Percentiles rank a stretch among this genome's conserved stretches.
These are phyloP conservation scores for Yponomeuta evonymella DNA, from an alignment of 2,888 invertebrate genomes.

Conservation along the genomic window DNA sequence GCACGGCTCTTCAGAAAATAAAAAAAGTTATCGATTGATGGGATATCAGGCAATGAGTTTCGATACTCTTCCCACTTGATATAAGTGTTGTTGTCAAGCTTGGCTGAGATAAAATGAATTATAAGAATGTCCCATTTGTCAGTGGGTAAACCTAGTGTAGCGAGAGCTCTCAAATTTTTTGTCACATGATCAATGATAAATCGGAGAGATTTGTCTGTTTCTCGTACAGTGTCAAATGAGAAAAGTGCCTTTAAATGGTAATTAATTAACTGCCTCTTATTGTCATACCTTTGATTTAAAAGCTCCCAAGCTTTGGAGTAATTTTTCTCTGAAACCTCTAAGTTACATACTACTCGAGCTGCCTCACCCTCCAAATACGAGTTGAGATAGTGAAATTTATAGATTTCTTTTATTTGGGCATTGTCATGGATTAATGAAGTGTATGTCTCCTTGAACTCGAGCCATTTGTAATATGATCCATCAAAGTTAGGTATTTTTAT, in stretches of 20 bases:
- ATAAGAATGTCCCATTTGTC: constrained; percentile 22
- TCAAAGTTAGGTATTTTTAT: constrained; percentile 27
- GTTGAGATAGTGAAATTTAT: constrained; percentile 12
- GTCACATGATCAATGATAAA: constrained; percentile 28
- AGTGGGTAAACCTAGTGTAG: constrained; percentile 22
- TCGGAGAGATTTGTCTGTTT: constrained; percentile 26
- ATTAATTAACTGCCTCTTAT: constrained; percentile 26
- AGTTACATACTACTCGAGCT: constrained; percentile 24
- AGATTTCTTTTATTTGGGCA: constrained; percentile 15
- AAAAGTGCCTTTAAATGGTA: constrained; percentile 28
- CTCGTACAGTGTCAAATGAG: constrained; percentile 22
- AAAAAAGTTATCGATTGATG: no score
- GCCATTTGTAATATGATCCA: constrained; percentile 26
- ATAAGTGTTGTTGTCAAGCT: not conserved
- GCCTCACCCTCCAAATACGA: constrained; percentile 29
- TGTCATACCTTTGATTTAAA: constrained; percentile 26
- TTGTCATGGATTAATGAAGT: constrained; percentile 25
- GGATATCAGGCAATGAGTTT: not conserved
- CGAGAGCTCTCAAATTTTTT: constrained; percentile 24
- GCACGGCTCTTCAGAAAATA: constrained; percentile 12
- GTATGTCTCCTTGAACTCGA: constrained; percentile 26
- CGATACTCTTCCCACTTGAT: constrained; percentile 7
- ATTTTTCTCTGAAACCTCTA: constrained; percentile 24
- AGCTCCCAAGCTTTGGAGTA: constrained; percentile 28
- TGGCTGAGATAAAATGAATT: constrained; percentile 6